Percentiles rank a stretch among this genome's conserved stretches.
Evolutionary conservation across 2,888 invertebrate species (phyloP).

Genomic region (Andrena haemorrhoa): DNA sequence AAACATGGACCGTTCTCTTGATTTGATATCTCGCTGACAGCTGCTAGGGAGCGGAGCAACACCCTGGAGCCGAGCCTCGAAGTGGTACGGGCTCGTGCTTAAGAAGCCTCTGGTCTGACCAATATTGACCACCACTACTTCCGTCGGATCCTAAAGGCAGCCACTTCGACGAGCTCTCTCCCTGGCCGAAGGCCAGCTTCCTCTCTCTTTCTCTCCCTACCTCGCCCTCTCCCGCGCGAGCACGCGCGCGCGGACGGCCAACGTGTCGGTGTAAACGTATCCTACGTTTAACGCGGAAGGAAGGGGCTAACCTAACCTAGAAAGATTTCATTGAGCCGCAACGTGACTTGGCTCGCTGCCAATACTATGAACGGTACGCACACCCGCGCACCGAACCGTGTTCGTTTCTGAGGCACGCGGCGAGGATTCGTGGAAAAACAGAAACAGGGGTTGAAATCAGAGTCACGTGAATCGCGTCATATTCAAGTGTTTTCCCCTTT

Average conservation of each 20-base stretch:
- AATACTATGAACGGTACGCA: constrained; percentile 80
- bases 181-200: constrained; percentile 76
- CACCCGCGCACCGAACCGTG: constrained; percentile 69
- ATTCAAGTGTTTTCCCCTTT: constrained; percentile 13
- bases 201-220: constrained; percentile 36
- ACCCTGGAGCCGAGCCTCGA: constrained; percentile 14
- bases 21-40: constrained; percentile 54
- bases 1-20: constrained; percentile 2
- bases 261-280: constrained; percentile 78
- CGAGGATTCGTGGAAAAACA: constrained; percentile 36
- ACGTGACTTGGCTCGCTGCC: constrained; percentile 81
- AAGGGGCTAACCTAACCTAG: constrained; percentile 81
- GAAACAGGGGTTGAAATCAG: constrained; percentile 37
- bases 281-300: constrained; percentile 79
- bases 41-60: constrained; percentile 31
- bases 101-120: constrained; percentile 70
- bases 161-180: constrained; percentile 57
- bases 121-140: constrained; percentile 78
- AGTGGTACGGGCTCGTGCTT: constrained; percentile 60
- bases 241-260: constrained; percentile 39
- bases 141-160: constrained; percentile 65
- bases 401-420: constrained; percentile 54
- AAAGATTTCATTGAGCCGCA: constrained; percentile 84
- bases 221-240: neutral
- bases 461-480: constrained; percentile 26